phyloP scores from a whole-genome alignment of 2,888 invertebrate species.

The Caenorhabditis virilis region DNA sequence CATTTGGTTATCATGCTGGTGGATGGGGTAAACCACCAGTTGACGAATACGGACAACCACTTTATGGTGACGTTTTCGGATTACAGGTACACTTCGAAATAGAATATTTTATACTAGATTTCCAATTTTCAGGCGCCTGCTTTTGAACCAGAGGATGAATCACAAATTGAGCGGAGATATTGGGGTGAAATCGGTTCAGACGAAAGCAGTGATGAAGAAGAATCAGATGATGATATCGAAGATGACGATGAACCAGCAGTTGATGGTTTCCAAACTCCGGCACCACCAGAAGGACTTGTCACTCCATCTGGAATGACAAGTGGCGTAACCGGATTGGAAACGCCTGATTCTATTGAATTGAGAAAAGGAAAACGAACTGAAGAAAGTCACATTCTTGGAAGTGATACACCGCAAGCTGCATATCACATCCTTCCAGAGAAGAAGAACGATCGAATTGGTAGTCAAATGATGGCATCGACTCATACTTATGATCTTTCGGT shows the following conservation, averaged over 20 bases:
- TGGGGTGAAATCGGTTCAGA: constrained; percentile 98
- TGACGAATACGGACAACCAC: constrained; percentile 93
- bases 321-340: constrained; percentile 77
- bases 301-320: constrained; percentile 65
- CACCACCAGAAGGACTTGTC: constrained; percentile 39
- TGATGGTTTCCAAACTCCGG: constrained; percentile 50
- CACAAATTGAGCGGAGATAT: constrained; percentile 87
- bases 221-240: constrained; percentile 57
- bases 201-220: constrained; percentile 72
- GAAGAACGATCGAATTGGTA: constrained; percentile 80
- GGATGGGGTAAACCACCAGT: constrained; percentile 99
- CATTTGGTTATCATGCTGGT: constrained; percentile 98
- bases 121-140: constrained; percentile 26
- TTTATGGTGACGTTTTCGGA: constrained; percentile 98
- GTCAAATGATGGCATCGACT: constrained; percentile 85
- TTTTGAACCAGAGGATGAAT: constrained; percentile 75
- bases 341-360: constrained; percentile 96
- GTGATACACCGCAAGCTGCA: constrained; percentile 74
- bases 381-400: constrained; percentile 70
- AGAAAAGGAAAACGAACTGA: constrained; percentile 98
- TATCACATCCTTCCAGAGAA: constrained; percentile 95
- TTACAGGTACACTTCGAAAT: constrained; percentile 72
- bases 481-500: constrained; percentile 93
- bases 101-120: neutral
- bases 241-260: constrained; percentile 34